A percentile compares a stretch with the other conserved stretches of the same genome.
Evolutionary conservation across 2,888 invertebrate genomes (phyloP).

Genomic region (Crossocerus cetratus): DNA sequence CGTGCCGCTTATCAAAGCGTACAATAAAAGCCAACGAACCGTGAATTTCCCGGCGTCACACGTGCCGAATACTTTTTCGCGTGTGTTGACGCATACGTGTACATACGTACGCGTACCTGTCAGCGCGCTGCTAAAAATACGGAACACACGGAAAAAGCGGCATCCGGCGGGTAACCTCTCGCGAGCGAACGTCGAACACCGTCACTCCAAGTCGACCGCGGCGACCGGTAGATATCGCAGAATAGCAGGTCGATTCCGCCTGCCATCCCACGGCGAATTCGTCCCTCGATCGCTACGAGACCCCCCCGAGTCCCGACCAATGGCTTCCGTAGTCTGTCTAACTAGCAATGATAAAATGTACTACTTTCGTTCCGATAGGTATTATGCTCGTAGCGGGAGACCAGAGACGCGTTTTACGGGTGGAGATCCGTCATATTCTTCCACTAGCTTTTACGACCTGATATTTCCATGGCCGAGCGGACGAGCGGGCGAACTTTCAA

Average conservation of each 20-base stretch:
- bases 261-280: no score
- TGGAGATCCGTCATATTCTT: background rate
- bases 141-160: background rate
- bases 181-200: no score
- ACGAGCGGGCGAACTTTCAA: background rate
- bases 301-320: no score
- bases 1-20: constrained; percentile 49
- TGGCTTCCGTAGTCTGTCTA: no score
- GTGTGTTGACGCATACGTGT: background rate
- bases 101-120: no score
- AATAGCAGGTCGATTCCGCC: background rate
- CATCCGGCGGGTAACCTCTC: background rate
- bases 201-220: background rate
- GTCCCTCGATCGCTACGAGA: no score
- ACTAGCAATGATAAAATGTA: no score
- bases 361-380: no score
- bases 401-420: background rate
- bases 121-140: no score
- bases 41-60: constrained; percentile 51
- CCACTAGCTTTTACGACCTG: constrained; percentile 13
- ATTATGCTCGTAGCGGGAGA: background rate
- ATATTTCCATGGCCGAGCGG: constrained; percentile 3
- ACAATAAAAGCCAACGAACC: constrained; percentile 52
- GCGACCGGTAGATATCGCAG: background rate
- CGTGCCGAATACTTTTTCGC: constrained; percentile 43